phyloP scores from a whole-genome alignment of 2,797 vertebrate genomes.

The Channallabes apus region DNA sequence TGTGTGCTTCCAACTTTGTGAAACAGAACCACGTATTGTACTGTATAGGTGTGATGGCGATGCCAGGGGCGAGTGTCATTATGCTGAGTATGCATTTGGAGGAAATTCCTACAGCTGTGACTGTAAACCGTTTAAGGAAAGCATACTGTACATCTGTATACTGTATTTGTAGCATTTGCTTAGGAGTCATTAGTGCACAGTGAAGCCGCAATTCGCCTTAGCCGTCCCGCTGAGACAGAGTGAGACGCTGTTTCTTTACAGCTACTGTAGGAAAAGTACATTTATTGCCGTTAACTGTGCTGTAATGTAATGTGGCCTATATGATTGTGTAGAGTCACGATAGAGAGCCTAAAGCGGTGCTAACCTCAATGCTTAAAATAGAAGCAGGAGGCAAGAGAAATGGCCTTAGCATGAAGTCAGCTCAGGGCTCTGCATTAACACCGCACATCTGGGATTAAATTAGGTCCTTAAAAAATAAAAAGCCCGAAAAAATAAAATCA shows the following conservation, averaged over 20 bases:
- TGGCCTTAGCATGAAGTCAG: background rate
- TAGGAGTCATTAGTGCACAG: no score
- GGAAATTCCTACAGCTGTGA: background rate
- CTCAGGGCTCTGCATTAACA: conserved; percentile 24
- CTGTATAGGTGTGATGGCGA: no score
- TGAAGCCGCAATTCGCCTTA: background rate
- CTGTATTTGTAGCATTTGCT: background rate
- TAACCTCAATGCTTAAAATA: conserved; percentile 33
- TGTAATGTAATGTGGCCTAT: conserved; percentile 13
- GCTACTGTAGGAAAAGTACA: background rate
- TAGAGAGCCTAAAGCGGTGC: conserved; percentile 2
- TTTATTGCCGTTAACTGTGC: background rate
- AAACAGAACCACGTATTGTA: background rate
- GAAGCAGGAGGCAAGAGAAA: conserved; percentile 3
- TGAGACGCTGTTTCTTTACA: background rate
- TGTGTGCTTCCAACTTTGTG: background rate
- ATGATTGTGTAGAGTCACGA: conserved; percentile 23
- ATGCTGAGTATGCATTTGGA: background rate
- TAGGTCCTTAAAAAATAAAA: conserved; percentile 11
- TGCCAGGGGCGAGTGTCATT: background rate
- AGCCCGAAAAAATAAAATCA: background rate
- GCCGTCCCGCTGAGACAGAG: background rate
- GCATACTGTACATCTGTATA: background rate
- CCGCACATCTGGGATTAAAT: conserved; percentile 9
- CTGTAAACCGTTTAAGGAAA: background rate